Evolutionary conservation across 2,888 invertebrate genomes (phyloP).

Genomic region (Periphyllus acericola): DNA sequence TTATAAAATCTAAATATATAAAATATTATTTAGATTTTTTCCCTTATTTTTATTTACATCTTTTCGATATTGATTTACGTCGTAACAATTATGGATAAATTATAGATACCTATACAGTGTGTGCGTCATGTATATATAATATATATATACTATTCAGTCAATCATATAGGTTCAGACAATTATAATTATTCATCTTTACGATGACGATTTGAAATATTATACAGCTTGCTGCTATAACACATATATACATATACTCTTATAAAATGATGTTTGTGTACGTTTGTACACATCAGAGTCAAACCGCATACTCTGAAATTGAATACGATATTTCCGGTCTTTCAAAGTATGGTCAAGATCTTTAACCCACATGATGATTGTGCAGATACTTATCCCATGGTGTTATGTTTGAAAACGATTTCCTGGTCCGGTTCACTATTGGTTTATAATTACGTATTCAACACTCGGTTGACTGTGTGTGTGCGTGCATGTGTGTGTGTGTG

Average conservation of each 20-base stretch:
- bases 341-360: constrained; percentile 46
- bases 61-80: too few species aligned
- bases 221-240: not conserved
- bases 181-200: not conserved
- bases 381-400: constrained; percentile 34
- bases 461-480: not conserved
- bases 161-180: not conserved
- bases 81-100: too few species aligned
- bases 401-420: constrained; percentile 53
- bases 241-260: not conserved
- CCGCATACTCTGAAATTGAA: constrained; percentile 40
- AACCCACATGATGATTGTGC: constrained; percentile 48
- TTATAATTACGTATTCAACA: constrained; percentile 59
- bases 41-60: too few species aligned
- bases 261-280: constrained; percentile 10
- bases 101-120: too few species aligned
- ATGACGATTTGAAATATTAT: not conserved
- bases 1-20: too few species aligned
- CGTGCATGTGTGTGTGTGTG: not conserved
- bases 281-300: constrained; percentile 24
- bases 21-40: too few species aligned
- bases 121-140: too few species aligned
- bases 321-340: constrained; percentile 52
- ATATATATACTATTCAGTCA: too few species aligned
- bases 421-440: constrained; percentile 32